A percentile compares a stretch with the other conserved stretches of the same genome.
Evolutionary conservation across 2,888 invertebrate species (phyloP).

Genomic region (Minunthozetes semirufus): DNA sequence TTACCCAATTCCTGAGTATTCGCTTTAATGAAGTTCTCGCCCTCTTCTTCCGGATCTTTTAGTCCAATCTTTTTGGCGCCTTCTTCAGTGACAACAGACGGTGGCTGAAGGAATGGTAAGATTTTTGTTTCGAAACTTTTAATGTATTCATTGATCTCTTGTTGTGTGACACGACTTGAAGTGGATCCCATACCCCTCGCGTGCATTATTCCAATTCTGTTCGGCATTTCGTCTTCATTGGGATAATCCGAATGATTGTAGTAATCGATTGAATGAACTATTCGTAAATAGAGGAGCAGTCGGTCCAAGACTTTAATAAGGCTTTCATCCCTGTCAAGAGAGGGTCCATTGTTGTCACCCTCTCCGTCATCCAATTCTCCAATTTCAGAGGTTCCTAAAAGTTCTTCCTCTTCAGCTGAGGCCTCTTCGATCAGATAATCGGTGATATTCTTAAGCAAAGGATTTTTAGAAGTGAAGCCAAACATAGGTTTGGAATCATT

Average conservation of each 20-base stretch:
- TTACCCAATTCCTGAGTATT: slow-evolving; percentile 95
- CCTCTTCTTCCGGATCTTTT: slow-evolving; percentile 67
- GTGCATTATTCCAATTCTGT: slow-evolving; percentile 96
- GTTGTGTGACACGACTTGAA: slow-evolving; percentile 59
- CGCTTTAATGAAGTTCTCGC: slow-evolving; percentile 88
- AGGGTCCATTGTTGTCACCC: slow-evolving; percentile 33
- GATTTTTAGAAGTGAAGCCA: slow-evolving; percentile 59
- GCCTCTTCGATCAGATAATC: slow-evolving; percentile 97
- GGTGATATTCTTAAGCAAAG: slow-evolving; percentile 90
- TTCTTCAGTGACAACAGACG: slow-evolving; percentile 62
- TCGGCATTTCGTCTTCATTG: slow-evolving; percentile 99
- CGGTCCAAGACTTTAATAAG: slow-evolving; percentile 64
- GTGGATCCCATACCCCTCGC: slow-evolving; percentile 86
- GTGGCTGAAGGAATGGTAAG: slow-evolving; percentile 74
- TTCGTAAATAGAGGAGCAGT: slow-evolving; percentile 81
- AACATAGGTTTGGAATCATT: slow-evolving; percentile 40
- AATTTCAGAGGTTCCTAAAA: slow-evolving; percentile 56
- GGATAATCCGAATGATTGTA: slow-evolving; percentile 99
- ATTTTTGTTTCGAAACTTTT: slow-evolving; percentile 79
- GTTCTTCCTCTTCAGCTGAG: slow-evolving; percentile 93
- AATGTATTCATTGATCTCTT: slow-evolving; percentile 52
- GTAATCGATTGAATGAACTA: slow-evolving; percentile 97
- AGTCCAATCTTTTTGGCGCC: slow-evolving; percentile 76
- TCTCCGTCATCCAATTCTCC: slow-evolving; percentile 52
- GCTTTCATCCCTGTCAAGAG: slow-evolving; percentile 63